Base-by-base conservation (phyloP, 92 coral and sea anemone species). In the Phymanthus crucifer region DNA sequence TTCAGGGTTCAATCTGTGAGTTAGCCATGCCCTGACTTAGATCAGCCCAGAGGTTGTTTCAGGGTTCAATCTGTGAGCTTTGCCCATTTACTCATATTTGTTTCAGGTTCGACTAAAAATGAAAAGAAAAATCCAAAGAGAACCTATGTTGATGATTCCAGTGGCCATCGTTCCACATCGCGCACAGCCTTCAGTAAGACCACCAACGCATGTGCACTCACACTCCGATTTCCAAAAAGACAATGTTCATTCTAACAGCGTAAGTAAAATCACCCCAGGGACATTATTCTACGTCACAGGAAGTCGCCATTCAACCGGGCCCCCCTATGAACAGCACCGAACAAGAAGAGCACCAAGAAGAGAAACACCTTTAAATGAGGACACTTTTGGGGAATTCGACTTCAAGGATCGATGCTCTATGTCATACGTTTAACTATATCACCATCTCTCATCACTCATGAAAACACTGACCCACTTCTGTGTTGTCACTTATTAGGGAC, bases 201-300 rank as follows among this genome's bases (percentile, higher is more conserved):
- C 34, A 50, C 45, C 65, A 74, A 27, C 78, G 43, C 9, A 3
- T 32, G 18, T 24, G 14, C 72, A 77, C 7, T 52, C 19, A 35
- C 72, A 35, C 7, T 77, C 72, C 40, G 72, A 21, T 19, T 26
- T 77, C 24, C 21, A 23, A 38, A 64, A 48, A 18, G 58, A 23
- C 36, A 69, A 9, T 38, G 18, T 23, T 13, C 10, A 12, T 45
- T 35, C 45, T 33, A 35, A 31, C 23, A 33, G 57, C 4, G 81
- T 77, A 77, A 61, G 80, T 76, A 77, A 37, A 4, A 37, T 32
- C 6, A 29, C 52, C 31, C 48, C 40, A 32, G 86, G 90, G 58
- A 76, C 80, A 16, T 71, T 82, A 45, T 87, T 87, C 86, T 87
- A 81, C 33, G 74, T 82, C 27, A 87, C 90, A 61, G 90, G 83